Conservation (phyloP, 2,113 vertebrate genomes). For the Rhodinocichla rosea region DNA sequence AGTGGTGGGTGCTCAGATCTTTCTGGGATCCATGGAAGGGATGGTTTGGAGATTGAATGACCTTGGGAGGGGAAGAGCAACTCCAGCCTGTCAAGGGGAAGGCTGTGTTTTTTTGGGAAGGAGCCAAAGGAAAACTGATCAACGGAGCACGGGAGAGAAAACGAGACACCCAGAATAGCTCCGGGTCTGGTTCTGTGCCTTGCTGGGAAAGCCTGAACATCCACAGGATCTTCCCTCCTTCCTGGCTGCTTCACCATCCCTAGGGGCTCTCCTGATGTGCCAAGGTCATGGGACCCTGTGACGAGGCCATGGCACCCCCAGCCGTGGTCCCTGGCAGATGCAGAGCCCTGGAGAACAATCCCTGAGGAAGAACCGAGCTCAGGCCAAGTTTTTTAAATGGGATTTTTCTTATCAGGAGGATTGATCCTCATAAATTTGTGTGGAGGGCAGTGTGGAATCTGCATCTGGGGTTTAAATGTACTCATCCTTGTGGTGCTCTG, state of each 20-base stretch:
- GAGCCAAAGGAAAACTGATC: background rate
- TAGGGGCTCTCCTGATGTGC: background rate
- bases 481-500: rapidly evolving
- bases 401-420: background rate
- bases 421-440: background rate
- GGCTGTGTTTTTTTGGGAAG: background rate
- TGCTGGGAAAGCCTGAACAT: background rate
- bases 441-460: background rate
- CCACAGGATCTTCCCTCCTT: background rate
- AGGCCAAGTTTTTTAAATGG: background rate
- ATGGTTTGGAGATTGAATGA: background rate
- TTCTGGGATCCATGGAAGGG: background rate
- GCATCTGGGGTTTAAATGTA: background rate
- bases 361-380: background rate
- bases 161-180: background rate
- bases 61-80: background rate
- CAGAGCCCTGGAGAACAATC: rapidly evolving
- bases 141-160: background rate
- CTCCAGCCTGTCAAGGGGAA: background rate
- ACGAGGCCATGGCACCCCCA: rapidly evolving
- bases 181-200: background rate
- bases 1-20: background rate
- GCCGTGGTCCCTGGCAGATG: rapidly evolving
- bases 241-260: background rate
- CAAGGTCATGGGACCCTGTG: background rate